Percentiles rank a stretch among this genome's conserved stretches.
These are phyloP conservation scores for Ailuropoda melanoleuca DNA, from an alignment of 2,113 vertebrate genomes.

Conservation along the genomic window DNA sequence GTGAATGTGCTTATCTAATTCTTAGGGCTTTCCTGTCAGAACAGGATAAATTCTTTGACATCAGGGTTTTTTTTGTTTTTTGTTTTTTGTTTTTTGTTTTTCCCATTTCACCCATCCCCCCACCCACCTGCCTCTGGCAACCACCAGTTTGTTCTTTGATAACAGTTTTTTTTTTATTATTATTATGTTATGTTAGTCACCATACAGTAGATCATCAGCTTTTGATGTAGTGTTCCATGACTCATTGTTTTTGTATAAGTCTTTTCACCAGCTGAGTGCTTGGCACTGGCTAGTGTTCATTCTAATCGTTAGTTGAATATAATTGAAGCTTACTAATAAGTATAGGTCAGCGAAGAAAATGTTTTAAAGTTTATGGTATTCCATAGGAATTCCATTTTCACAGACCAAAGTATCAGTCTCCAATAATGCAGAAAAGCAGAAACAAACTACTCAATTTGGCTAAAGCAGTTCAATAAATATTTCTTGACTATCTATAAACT, in stretches of 20 bases:
- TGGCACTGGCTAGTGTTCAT: background rate
- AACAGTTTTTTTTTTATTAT: background rate
- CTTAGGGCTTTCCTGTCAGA: background rate
- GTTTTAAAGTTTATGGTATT: background rate
- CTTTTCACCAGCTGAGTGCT: background rate
- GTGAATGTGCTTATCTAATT: background rate
- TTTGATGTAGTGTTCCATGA: too few species aligned
- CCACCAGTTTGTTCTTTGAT: background rate
- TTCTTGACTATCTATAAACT: constrained; percentile 29
- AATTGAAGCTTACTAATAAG: background rate
- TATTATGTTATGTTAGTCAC: too few species aligned
- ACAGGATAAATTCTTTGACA: background rate
- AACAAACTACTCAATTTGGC: background rate
- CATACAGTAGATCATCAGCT: too few species aligned
- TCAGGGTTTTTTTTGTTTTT: background rate
- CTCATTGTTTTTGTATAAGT: background rate
- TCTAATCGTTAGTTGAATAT: constrained; percentile 9
- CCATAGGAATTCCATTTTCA: background rate
- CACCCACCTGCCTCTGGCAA: background rate
- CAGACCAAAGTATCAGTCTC: background rate
- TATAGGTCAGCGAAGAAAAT: background rate
- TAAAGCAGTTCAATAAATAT: constrained; percentile 7
- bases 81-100: background rate
- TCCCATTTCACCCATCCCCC: background rate
- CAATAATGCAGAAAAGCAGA: background rate